phyloP scores from a whole-genome alignment of 2,797 vertebrate species.

The Brotula barbata region DNA sequence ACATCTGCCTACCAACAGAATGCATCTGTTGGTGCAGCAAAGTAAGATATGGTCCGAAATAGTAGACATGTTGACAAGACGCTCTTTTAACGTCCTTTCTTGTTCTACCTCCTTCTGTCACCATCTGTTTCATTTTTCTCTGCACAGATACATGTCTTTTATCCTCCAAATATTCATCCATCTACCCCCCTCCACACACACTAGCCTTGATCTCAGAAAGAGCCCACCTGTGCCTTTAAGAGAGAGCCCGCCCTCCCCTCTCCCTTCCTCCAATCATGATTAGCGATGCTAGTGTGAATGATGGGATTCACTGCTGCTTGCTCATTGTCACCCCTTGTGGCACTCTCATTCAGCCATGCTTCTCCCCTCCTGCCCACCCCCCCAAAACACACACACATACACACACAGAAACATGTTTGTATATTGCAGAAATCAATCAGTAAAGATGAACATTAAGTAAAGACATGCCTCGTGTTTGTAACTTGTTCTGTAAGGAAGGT shows the following conservation, averaged over 20 bases:
- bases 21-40: background rate
- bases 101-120: background rate
- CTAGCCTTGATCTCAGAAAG: slow-evolving; percentile 81
- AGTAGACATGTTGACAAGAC: slow-evolving; percentile 7
- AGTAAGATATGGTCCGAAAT: slow-evolving; percentile 1
- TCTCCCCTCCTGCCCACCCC: background rate
- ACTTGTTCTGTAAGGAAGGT: background rate
- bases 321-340: slow-evolving; percentile 74
- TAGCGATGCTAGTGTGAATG: slow-evolving; percentile 46
- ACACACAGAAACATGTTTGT: slow-evolving; percentile 76
- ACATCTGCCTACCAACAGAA: background rate
- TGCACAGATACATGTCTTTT: slow-evolving; percentile 24
- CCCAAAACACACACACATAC: slow-evolving; percentile 13
- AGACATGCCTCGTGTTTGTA: slow-evolving; percentile 42
- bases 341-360: slow-evolving; percentile 53
- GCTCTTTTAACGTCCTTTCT: slow-evolving; percentile 5
- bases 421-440: slow-evolving; percentile 90
- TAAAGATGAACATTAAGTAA: slow-evolving; percentile 77
- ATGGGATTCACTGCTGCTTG: slow-evolving; percentile 69
- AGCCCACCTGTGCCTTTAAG: slow-evolving; percentile 92
- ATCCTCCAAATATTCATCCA: slow-evolving; percentile 73
- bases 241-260: slow-evolving; percentile 58
- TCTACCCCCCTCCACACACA: slow-evolving; percentile 74
- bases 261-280: slow-evolving; percentile 49
- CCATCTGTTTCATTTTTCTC: slow-evolving; percentile 67